Evolutionary conservation across 2,888 invertebrate genomes (phyloP).

Genomic region (Biston stratarius): DNA sequence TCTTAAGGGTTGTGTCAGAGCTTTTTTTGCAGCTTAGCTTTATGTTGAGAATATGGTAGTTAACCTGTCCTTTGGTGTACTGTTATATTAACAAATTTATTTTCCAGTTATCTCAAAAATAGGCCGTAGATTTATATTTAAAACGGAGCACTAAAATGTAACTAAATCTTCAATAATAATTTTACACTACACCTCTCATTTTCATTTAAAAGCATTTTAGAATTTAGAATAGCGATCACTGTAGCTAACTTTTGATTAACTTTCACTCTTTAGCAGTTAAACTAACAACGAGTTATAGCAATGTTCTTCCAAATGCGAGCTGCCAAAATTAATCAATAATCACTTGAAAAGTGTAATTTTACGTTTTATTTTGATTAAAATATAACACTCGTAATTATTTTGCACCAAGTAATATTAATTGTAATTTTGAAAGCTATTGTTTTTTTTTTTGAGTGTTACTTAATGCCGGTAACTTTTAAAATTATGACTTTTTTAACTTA

Average conservation of each 20-base stretch:
- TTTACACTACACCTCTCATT: slow-evolving; percentile 38
- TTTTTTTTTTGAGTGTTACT: slow-evolving; percentile 32
- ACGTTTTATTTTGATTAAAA: slow-evolving; percentile 29
- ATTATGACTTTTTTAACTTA: slow-evolving; percentile 2
- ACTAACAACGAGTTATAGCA: slow-evolving; percentile 35
- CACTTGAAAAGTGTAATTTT: slow-evolving; percentile 17
- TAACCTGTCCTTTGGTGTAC: slow-evolving; percentile 71
- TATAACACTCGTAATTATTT: slow-evolving; percentile 35
- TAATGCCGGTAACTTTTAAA: slow-evolving; percentile 12
- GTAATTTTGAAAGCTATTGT: slow-evolving; percentile 23
- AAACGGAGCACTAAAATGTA: slow-evolving; percentile 31
- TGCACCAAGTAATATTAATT: slow-evolving; percentile 38
- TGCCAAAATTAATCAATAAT: slow-evolving; percentile 24
- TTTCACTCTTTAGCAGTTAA: slow-evolving; percentile 38
- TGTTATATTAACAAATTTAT: slow-evolving; percentile 31
- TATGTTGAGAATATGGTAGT: slow-evolving; percentile 48
- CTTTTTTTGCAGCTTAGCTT: slow-evolving; percentile 63
- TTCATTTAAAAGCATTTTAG: slow-evolving; percentile 46
- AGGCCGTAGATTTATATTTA: slow-evolving; percentile 20
- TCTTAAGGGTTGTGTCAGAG: slow-evolving; percentile 48
- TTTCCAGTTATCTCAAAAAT: slow-evolving; percentile 13
- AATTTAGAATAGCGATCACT: slow-evolving; percentile 38
- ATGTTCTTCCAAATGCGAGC: slow-evolving; percentile 22
- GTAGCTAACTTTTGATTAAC: slow-evolving; percentile 36
- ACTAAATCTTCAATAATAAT: slow-evolving; percentile 38